These are phyloP conservation scores for Emydocephalus ijimae DNA, from an alignment of 2,113 vertebrate species.

Conservation along the genomic window DNA sequence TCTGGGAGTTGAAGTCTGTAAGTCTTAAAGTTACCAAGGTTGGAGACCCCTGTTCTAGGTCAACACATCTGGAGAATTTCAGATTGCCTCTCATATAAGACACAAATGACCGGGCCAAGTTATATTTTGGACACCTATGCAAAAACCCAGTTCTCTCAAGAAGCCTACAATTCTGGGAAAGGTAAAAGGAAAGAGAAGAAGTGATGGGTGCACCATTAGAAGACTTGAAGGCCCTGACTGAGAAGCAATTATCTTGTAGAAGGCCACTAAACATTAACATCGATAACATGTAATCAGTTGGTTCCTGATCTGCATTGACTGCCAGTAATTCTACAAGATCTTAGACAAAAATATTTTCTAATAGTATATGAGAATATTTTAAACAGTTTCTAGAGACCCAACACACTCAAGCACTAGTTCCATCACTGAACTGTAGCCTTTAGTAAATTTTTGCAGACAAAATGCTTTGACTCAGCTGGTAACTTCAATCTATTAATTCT, in stretches of 20 bases:
- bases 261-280: neutral
- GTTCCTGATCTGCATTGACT: neutral
- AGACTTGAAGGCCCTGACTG: neutral
- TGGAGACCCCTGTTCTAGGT: neutral
- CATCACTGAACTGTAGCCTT: neutral
- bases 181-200: neutral
- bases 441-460: neutral
- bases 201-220: neutral
- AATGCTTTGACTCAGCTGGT: neutral
- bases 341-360: neutral
- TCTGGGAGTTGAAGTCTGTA: no score
- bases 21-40: no score
- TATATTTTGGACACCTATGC: neutral
- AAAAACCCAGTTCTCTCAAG: neutral
- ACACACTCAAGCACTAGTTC: neutral
- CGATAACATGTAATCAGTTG: neutral
- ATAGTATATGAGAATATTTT: neutral
- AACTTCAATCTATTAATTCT: neutral
- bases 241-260: neutral
- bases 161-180: neutral
- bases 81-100: neutral
- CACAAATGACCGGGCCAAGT: neutral
- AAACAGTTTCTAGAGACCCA: neutral
- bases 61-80: neutral
- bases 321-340: neutral